Percentiles rank a stretch among this genome's conserved stretches.
Evolutionary conservation across 2,888 invertebrate genomes (phyloP).

Genomic region (Drosophila nr. perissopoda): DNA sequence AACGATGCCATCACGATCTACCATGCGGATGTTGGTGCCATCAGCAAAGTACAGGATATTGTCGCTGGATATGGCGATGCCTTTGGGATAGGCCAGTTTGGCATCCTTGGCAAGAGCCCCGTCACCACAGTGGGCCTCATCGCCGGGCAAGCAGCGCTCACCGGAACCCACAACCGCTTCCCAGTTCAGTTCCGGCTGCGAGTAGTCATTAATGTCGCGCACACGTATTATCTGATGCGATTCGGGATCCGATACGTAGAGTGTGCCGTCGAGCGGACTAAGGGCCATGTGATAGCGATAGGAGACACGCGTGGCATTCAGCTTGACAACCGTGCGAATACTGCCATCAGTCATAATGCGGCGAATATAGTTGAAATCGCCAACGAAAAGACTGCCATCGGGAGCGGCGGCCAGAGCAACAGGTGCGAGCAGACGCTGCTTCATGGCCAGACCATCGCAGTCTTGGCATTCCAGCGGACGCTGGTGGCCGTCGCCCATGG

Average conservation of each 20-base stretch:
- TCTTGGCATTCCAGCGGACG: slow-evolving; percentile 93
- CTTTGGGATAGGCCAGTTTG: slow-evolving; percentile 97
- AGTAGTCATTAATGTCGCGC: slow-evolving; percentile 92
- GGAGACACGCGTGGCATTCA: slow-evolving; percentile 95
- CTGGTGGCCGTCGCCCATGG: slow-evolving; percentile 96
- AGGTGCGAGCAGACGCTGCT: slow-evolving; percentile 94
- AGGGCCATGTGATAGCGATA: slow-evolving; percentile 98
- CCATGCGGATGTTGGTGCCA: slow-evolving; percentile 97
- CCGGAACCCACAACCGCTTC: slow-evolving; percentile 98
- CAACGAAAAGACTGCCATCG: slow-evolving; percentile 97
- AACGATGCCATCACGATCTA: slow-evolving; percentile 95
- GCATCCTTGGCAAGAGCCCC: slow-evolving; percentile 96
- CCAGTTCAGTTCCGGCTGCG: slow-evolving; percentile 96
- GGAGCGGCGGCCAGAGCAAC: slow-evolving; percentile 96
- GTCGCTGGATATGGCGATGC: slow-evolving; percentile 96
- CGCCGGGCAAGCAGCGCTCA: slow-evolving; percentile 95
- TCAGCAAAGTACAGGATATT: slow-evolving; percentile 98
- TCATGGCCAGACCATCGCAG: slow-evolving; percentile 91
- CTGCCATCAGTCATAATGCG: slow-evolving; percentile 94
- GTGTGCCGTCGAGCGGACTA: slow-evolving; percentile 95
- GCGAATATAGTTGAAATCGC: slow-evolving; percentile 97
- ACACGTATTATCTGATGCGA: slow-evolving; percentile 97
- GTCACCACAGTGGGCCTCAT: slow-evolving; percentile 98
- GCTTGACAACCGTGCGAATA: slow-evolving; percentile 85
- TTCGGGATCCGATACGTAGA: slow-evolving; percentile 98